A percentile compares a stretch with the other conserved stretches of the same genome.
These are phyloP conservation scores for Sphecodes monilicornis DNA, from an alignment of 2,888 invertebrate species.

Conservation along the genomic window DNA sequence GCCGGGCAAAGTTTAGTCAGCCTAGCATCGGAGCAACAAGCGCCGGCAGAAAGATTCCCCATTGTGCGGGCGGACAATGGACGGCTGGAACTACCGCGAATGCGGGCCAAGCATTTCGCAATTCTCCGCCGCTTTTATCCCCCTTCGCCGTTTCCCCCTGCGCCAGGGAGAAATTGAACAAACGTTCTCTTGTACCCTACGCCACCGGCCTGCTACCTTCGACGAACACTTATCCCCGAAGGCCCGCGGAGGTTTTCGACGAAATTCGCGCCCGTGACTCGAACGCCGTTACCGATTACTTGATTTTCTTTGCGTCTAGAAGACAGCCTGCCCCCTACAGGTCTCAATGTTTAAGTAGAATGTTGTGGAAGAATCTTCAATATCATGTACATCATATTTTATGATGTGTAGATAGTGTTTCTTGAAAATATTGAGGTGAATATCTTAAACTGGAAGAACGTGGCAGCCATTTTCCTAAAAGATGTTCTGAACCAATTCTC, in stretches of 20 bases:
- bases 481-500: no score
- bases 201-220: not conserved
- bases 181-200: conserved; percentile 45
- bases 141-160: conserved; percentile 21
- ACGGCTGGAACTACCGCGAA: conserved; percentile 65
- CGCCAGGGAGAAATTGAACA: conserved; percentile 53
- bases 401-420: no score
- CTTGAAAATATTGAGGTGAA: no score
- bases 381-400: no score
- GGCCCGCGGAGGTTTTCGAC: not conserved
- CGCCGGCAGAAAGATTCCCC: conserved; percentile 72
- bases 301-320: not conserved
- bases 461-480: no score
- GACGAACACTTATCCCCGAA: not conserved
- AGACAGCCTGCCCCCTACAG: not conserved
- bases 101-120: conserved; percentile 68
- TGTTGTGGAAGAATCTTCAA: no score
- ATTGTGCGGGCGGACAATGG: conserved; percentile 75
- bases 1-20: conserved; percentile 72
- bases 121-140: conserved; percentile 64
- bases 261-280: not conserved
- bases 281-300: not conserved
- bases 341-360: no score
- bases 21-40: conserved; percentile 71
- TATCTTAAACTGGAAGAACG: no score